phyloP scores from a whole-genome alignment of 2,797 vertebrate genomes.

The Rhabdomys pumilio region DNA sequence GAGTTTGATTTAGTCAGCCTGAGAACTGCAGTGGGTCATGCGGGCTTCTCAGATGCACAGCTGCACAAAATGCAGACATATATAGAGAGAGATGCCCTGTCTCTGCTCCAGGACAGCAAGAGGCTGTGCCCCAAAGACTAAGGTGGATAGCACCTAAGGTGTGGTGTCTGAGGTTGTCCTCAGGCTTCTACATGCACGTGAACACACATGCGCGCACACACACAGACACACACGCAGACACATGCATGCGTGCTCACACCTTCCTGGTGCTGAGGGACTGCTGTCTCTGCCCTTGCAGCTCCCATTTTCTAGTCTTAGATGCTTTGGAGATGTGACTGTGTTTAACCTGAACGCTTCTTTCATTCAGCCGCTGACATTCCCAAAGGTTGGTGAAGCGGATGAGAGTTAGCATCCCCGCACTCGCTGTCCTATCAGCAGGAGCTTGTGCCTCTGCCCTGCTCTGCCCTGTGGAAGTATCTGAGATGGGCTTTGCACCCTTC shows the following conservation, averaged over 20 bases:
- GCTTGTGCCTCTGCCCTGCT: background rate
- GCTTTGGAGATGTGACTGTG: background rate
- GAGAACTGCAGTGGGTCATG: accelerated
- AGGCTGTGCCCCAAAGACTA: background rate
- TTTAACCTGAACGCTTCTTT: background rate
- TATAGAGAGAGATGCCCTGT: too few species aligned
- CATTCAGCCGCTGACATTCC: background rate
- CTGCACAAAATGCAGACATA: too few species aligned
- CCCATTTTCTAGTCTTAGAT: background rate
- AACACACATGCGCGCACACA: too few species aligned
- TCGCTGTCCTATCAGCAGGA: background rate
- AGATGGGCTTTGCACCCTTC: background rate
- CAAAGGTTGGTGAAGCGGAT: background rate
- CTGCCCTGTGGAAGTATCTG: background rate
- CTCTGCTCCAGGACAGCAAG: background rate
- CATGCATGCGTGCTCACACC: background rate
- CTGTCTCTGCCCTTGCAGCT: background rate
- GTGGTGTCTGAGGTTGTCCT: background rate
- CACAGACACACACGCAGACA: background rate
- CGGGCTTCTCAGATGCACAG: background rate
- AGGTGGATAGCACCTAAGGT: background rate
- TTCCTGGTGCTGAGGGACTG: background rate
- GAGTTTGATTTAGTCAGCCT: background rate
- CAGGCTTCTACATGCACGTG: background rate
- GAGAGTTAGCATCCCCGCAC: background rate